Percentiles rank a stretch among this genome's conserved stretches.
These are phyloP conservation scores for Limnothrissa miodon DNA, from an alignment of 2,113 vertebrate genomes.

Conservation along the genomic window DNA sequence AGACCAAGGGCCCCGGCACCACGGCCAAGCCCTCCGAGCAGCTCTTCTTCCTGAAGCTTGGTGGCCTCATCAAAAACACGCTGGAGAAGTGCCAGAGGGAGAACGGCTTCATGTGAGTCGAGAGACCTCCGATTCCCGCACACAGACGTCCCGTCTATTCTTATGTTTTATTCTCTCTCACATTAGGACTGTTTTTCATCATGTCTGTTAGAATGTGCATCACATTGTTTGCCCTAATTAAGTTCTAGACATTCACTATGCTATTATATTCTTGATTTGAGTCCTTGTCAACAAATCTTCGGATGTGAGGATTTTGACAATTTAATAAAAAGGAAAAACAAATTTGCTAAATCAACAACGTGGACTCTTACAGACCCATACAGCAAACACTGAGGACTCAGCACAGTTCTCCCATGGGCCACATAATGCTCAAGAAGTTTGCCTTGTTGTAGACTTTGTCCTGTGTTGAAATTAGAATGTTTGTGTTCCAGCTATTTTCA, in stretches of 20 bases:
- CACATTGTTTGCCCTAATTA: too few relatives aligned
- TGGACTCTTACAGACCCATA: too few relatives aligned
- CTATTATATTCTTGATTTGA: neutral
- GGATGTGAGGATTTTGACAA: neutral
- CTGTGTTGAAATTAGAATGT: neutral
- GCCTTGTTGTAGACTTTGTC: neutral
- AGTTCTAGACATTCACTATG: too few relatives aligned
- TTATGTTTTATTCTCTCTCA: too few relatives aligned
- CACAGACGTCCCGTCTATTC: too few relatives aligned
- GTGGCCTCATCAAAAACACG: constrained; percentile 84
- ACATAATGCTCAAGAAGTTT: too few relatives aligned
- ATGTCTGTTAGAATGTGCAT: too few relatives aligned
- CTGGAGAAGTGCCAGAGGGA: constrained; percentile 96
- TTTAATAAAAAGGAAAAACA: too few relatives aligned
- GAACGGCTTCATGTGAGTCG: constrained; percentile 96
- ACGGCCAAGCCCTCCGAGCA: constrained; percentile 95
- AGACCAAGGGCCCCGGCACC: constrained; percentile 92
- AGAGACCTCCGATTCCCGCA: neutral
- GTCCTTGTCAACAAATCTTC: neutral
- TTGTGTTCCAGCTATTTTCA: constrained; percentile 88
- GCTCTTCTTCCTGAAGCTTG: constrained; percentile 93
- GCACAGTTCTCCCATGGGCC: too few relatives aligned
- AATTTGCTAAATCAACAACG: too few relatives aligned
- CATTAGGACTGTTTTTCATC: too few relatives aligned
- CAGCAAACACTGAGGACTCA: too few relatives aligned